Conservation (phyloP, 2,113 vertebrate species). For the Petromus typicus region DNA sequence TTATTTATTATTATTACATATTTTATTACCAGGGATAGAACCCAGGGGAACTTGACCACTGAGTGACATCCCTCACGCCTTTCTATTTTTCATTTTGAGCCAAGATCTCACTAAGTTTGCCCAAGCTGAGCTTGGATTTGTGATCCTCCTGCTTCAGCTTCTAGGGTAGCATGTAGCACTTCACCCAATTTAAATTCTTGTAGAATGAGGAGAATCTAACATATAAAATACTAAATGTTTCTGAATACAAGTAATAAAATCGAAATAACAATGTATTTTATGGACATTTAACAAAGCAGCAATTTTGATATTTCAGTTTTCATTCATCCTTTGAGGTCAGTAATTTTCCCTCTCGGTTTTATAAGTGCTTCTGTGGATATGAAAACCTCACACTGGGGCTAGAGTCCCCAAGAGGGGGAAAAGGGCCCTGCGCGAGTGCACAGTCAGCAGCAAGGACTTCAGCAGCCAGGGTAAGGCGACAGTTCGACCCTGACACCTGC, state of each 20-base stretch:
- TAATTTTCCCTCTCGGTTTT: neutral
- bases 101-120: neutral
- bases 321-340: neutral
- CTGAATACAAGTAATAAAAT: neutral
- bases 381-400: neutral
- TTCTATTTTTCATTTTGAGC: neutral
- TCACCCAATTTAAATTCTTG: neutral
- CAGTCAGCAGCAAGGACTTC: too few relatives aligned
- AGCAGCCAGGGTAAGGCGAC: neutral
- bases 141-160: neutral
- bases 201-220: neutral
- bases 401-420: neutral
- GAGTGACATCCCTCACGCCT: neutral
- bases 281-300: neutral
- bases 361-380: neutral
- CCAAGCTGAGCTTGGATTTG: neutral
- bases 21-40: neutral
- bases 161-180: neutral
- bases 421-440: neutral
- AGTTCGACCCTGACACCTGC: neutral
- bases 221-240: neutral
- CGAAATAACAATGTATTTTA: neutral
- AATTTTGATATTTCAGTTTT: neutral
- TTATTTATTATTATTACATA: neutral
- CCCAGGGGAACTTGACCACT: neutral